Base-by-base conservation (phyloP, 2,888 invertebrate genomes). In the Cosmorhoe ocellata region DNA sequence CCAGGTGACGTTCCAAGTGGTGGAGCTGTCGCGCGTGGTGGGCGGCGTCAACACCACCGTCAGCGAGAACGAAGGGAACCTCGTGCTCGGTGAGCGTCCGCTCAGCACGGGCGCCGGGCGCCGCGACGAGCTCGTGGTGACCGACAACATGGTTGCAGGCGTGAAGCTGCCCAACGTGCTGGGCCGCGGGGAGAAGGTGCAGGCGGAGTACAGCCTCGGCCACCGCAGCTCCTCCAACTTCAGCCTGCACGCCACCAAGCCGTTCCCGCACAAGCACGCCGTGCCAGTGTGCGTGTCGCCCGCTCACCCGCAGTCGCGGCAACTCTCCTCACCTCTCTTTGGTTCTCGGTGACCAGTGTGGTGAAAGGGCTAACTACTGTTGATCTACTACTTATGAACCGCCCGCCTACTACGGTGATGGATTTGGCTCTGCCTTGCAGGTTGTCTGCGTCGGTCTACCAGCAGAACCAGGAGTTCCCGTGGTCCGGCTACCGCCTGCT, bases 41-140 rank as follows among this genome's bases (percentile, higher is more conserved):
- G 98, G 98, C 11, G 95, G 96, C 0, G 92, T 98, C 28, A 96
- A 95, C 70, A 97, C 98, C 0, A 93, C 95, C 61, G 94, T 98
- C 53, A 97, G 97, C 14, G 96, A 97, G 74, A 98, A 98, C 76
- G 98, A 98, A 76, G 98, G 97, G 1, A 95, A 96, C 13, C 77
- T 98, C 24, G 93, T 95, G 13, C 81, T 95, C 8, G 94, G 91
- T 89, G n/a, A n/a, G n/a, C n/a, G n/a, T n/a, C n/a, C n/a, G n/a
- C n/a, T n/a, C n/a, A n/a, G n/a, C n/a, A n/a, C n/a, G n/a, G n/a
- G n/a, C n/a, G n/a, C n/a, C n/a, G n/a, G n/a, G n/a, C n/a, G n/a
- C n/a, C n/a, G n/a, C n/a, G n/a, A n/a, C n/a, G n/a, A n/a, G n/a
- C 4, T 18, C 18, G 18, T 4, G 18, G 2, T 18, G 2, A 2